Evolutionary conservation across 2,888 invertebrate species (phyloP).

Genomic region (Cataglyphis altisquamis): DNA sequence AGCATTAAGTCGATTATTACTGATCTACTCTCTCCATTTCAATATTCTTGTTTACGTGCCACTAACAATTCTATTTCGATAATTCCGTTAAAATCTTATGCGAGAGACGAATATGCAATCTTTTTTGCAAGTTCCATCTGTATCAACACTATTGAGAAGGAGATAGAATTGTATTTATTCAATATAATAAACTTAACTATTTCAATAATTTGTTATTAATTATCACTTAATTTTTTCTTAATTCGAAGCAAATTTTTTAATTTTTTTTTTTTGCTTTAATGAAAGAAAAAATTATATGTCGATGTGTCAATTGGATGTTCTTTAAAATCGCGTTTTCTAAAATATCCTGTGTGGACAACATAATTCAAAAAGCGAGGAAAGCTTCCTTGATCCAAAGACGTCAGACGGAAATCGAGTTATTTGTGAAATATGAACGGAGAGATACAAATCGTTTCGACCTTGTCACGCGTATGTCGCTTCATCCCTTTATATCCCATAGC

Average conservation of each 20-base stretch:
- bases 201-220: not conserved
- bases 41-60: not conserved
- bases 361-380: constrained; percentile 8
- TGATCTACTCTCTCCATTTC: constrained; percentile 9
- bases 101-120: not conserved
- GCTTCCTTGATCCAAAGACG: constrained; percentile 31
- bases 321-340: not conserved
- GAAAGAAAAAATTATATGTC: not conserved
- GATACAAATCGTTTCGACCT: constrained; percentile 54
- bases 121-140: not conserved
- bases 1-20: constrained; percentile 35
- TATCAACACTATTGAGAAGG: not conserved
- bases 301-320: not conserved
- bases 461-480: constrained; percentile 69
- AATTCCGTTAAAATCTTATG: constrained; percentile 5
- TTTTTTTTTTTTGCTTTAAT: not conserved
- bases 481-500: constrained; percentile 74
- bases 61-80: not conserved
- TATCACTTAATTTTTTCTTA: not conserved
- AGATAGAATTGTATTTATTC: not conserved
- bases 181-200: not conserved
- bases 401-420: constrained; percentile 55
- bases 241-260: not conserved
- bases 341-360: not conserved
- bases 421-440: constrained; percentile 41